Percentiles rank a stretch among this genome's conserved stretches.
Evolutionary conservation across 2,113 vertebrate species (phyloP).

Genomic region (Antigone vipio): DNA sequence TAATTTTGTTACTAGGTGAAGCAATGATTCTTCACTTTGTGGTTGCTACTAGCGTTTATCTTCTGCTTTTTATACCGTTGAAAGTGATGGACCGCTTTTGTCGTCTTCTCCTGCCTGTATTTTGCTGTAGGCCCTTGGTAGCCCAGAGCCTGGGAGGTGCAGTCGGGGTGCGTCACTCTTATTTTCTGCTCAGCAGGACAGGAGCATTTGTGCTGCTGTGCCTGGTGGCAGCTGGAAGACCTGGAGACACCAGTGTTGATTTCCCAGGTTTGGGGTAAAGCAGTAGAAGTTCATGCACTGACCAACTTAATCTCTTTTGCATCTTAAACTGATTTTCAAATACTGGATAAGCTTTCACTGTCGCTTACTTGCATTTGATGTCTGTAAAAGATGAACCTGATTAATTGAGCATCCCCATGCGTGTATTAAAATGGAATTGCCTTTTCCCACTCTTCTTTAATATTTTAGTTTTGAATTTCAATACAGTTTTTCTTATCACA

Average conservation of each 20-base stretch:
- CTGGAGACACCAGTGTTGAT: neutral
- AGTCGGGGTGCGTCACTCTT: accelerated
- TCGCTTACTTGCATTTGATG: neutral
- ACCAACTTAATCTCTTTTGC: neutral
- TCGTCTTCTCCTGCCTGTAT: neutral
- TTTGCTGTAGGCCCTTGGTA: neutral
- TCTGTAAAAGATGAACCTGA: neutral
- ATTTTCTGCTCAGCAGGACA: accelerated
- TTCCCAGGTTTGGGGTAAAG: neutral
- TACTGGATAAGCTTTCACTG: neutral
- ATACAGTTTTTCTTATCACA: neutral
- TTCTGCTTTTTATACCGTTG: accelerated
- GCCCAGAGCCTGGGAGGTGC: neutral
- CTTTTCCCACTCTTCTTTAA: neutral
- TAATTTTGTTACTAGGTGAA: neutral
- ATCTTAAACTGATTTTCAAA: neutral
- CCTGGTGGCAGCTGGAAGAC: neutral
- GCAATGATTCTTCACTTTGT: accelerated
- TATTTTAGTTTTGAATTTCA: neutral
- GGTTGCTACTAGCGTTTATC: neutral
- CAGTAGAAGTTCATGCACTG: accelerated
- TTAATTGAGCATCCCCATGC: neutral
- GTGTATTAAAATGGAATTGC: neutral
- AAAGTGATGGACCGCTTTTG: accelerated
- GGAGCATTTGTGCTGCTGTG: neutral